A percentile compares a stretch with the other conserved stretches of the same genome.
These are phyloP conservation scores for Drosophila subpulchrella DNA, from an alignment of 1,140 invertebrate genomes.

Conservation along the genomic window DNA sequence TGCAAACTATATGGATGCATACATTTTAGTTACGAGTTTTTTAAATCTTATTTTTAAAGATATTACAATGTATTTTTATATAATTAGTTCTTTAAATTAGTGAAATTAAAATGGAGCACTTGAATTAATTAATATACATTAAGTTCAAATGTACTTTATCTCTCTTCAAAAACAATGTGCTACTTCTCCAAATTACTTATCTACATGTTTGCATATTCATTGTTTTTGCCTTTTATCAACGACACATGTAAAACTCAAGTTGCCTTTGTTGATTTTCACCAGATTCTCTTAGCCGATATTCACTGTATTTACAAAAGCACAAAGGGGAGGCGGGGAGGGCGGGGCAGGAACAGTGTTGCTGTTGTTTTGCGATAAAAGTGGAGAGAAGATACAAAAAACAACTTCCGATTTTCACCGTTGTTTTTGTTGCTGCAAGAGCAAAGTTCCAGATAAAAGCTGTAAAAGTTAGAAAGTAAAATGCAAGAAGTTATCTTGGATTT, in stretches of 20 bases:
- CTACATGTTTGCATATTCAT: no score
- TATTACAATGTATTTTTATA: no score
- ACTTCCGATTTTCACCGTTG: slow-evolving; percentile 25
- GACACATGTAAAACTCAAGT: background rate
- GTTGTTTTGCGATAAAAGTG: slow-evolving; percentile 60
- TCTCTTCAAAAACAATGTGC: no score
- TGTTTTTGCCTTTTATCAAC: background rate
- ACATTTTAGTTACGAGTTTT: no score
- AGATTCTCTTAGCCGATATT: slow-evolving; percentile 2
- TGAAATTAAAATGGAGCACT: no score
- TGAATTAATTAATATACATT: no score
- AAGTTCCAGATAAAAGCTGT: slow-evolving; percentile 12
- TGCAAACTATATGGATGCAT: no score
- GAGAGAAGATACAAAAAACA: slow-evolving; percentile 33
- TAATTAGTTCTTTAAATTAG: no score
- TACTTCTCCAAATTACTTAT: no score
- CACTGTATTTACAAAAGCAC: slow-evolving; percentile 11
- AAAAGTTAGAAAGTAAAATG: slow-evolving; percentile 5
- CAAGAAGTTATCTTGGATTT: slow-evolving; percentile 35
- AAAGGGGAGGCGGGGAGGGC: background rate
- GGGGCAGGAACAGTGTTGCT: slow-evolving; percentile 8
- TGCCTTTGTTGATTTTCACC: background rate
- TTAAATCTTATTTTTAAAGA: no score
- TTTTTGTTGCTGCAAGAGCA: slow-evolving; percentile 12
- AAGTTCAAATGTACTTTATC: no score